Percentiles rank a stretch among this genome's conserved stretches.
Conservation (phyloP, 2,113 vertebrate genomes). For the Ginglymostoma cirratum region DNA sequence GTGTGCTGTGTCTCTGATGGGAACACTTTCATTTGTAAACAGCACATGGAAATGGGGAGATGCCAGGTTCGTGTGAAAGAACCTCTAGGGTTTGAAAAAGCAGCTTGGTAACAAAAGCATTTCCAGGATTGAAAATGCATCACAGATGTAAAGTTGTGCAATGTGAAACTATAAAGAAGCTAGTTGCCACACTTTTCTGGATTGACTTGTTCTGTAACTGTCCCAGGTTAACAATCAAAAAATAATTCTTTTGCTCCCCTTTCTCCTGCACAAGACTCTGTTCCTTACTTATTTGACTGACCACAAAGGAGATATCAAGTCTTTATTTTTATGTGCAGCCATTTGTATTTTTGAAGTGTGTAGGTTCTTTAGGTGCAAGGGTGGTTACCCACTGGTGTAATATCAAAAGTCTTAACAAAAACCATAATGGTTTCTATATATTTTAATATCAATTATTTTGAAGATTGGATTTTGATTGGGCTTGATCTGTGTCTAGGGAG, state of each 20-base stretch:
- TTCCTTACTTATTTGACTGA: background rate
- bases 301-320: background rate
- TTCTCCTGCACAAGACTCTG: background rate
- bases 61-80: slow-evolving; percentile 11
- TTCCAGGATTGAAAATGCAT: background rate
- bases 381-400: no score
- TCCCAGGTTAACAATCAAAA: background rate
- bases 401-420: no score
- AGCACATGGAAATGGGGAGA: background rate
- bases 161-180: background rate
- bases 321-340: no score
- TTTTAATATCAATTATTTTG: no score
- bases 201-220: no score
- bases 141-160: background rate
- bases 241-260: background rate
- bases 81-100: background rate
- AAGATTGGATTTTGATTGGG: no score
- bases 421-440: no score
- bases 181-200: background rate
- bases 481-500: no score
- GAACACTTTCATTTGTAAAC: background rate
- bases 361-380: no score
- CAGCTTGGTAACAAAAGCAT: slow-evolving; percentile 15
- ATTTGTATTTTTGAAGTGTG: no score
- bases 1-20: background rate